A percentile compares a stretch with the other conserved stretches of the same genome.
These are phyloP conservation scores for Drosophila anomelani DNA, from an alignment of 2,888 invertebrate species.

Conservation along the genomic window DNA sequence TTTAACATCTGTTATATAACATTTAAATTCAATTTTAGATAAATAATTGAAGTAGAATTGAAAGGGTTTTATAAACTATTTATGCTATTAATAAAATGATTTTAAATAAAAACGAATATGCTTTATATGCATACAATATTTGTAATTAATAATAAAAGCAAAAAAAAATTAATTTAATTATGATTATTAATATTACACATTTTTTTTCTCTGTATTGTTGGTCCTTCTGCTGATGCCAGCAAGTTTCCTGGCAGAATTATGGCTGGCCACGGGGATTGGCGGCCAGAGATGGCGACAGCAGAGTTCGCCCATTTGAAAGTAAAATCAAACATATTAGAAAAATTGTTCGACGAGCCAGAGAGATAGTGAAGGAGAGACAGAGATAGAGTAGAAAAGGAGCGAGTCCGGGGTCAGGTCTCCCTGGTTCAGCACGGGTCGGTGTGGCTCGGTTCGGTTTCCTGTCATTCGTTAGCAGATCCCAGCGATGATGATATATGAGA, in stretches of 20 bases:
- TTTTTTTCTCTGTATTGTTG: constrained; percentile 4
- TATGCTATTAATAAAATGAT: too few species aligned
- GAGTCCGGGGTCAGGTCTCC: constrained; percentile 8
- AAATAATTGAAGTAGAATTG: too few species aligned
- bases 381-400: constrained; percentile 22
- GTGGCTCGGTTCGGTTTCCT: constrained; percentile 40
- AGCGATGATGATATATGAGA: constrained; percentile 77
- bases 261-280: constrained; percentile 44
- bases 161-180: too few species aligned
- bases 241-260: constrained; percentile 76
- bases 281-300: constrained; percentile 19
- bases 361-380: constrained; percentile 22
- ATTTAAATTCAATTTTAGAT: too few species aligned
- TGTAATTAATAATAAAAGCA: too few species aligned
- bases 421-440: constrained; percentile 12
- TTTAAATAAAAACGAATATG: too few species aligned
- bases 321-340: constrained; percentile 77
- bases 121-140: too few species aligned
- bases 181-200: neutral
- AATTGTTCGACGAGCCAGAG: constrained; percentile 50
- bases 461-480: constrained; percentile 53
- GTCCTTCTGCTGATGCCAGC: constrained; percentile 69
- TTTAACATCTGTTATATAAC: too few species aligned
- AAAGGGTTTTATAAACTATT: too few species aligned
- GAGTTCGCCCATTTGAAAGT: constrained; percentile 71